Percentiles rank a stretch among this genome's conserved stretches.
These are phyloP conservation scores for Polia nebulosa DNA, from an alignment of 2,888 invertebrate genomes.

Conservation along the genomic window DNA sequence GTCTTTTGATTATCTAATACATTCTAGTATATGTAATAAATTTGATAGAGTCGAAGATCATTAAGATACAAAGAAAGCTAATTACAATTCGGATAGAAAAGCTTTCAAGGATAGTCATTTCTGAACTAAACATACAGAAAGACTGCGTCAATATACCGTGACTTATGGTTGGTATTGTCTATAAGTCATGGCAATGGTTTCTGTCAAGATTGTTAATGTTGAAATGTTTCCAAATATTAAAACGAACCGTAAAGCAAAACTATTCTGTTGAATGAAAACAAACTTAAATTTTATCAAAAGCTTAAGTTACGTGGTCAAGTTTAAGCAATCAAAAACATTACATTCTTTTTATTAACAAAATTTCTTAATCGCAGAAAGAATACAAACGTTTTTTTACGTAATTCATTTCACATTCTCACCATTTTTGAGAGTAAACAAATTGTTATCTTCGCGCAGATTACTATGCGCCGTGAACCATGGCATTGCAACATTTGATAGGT, in stretches of 20 bases:
- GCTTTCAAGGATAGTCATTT: not conserved
- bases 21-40: not conserved
- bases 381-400: constrained; percentile 48
- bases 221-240: not conserved
- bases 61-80: not conserved
- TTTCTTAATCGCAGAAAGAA: constrained; percentile 52
- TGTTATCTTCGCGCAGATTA: constrained; percentile 38
- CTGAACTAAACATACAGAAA: not conserved
- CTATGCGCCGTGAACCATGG: constrained; percentile 34
- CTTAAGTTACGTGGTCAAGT: constrained; percentile 33
- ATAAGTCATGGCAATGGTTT: not conserved
- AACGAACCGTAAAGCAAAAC: not conserved
- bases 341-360: constrained; percentile 33
- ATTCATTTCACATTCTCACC: constrained; percentile 46
- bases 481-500: constrained; percentile 60
- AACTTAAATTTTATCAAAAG: constrained; percentile 26
- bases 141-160: not conserved
- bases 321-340: constrained; percentile 39
- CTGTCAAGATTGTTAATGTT: not conserved
- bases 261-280: constrained; percentile 3
- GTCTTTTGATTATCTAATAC: not conserved
- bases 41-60: too few species aligned
- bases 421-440: constrained; percentile 45
- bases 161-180: not conserved
- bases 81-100: not conserved